Conservation (phyloP, 2,888 invertebrate genomes). For the Marronus borbonicus region DNA sequence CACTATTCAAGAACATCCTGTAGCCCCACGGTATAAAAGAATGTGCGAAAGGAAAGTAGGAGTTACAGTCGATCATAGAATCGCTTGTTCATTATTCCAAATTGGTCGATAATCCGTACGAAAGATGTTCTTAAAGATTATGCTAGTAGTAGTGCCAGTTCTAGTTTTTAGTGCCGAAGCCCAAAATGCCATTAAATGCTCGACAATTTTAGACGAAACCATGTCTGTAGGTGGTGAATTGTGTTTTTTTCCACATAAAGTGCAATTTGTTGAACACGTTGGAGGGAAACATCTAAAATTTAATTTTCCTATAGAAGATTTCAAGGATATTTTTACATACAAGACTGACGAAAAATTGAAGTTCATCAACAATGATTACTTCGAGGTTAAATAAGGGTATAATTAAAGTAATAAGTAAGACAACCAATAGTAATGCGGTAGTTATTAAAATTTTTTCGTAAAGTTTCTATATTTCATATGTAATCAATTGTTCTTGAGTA, state of each 20-base stretch:
- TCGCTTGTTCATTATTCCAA: not conserved
- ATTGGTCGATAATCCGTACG: not conserved
- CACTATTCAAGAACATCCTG: no score
- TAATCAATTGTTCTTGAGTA: no score
- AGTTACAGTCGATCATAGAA: no score
- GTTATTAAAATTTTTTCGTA: no score
- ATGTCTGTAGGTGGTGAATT: not conserved
- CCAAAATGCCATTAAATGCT: not conserved
- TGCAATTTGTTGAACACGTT: slow-evolving; percentile 5
- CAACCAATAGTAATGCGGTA: no score
- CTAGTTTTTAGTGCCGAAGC: not conserved
- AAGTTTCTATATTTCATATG: no score
- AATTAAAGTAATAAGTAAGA: no score
- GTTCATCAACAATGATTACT: not conserved
- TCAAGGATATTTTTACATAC: not conserved
- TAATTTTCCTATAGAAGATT: not conserved
- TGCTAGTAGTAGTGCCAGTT: not conserved
- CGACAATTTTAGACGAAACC: not conserved
- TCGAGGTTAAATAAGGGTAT: not conserved
- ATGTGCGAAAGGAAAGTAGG: no score
- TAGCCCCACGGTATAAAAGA: no score
- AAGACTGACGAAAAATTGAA: slow-evolving; percentile 3
- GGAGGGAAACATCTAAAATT: not conserved
- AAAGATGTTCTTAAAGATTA: not conserved
- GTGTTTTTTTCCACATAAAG: not conserved